These are phyloP conservation scores for Macrosiphum euphorbiae DNA, from an alignment of 2,888 invertebrate genomes.

Conservation along the genomic window DNA sequence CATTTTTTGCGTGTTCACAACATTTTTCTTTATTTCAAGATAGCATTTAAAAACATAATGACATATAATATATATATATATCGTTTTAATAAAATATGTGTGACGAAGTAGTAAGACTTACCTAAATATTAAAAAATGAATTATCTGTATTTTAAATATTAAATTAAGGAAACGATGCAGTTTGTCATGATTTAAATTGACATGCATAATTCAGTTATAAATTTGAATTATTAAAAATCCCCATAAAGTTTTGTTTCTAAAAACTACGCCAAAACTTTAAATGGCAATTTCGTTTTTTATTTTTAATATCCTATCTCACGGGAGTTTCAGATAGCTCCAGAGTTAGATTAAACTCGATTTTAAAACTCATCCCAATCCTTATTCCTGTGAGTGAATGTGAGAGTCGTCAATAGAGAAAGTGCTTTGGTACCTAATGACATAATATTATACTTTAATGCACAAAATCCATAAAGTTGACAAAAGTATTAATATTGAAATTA, in stretches of 20 bases:
- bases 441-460: not conserved
- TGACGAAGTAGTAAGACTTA: not conserved
- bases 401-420: not conserved
- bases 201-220: not conserved
- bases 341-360: constrained; percentile 12
- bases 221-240: not conserved
- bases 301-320: not conserved
- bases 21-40: not conserved
- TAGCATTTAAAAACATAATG: not conserved
- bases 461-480: constrained; percentile 1
- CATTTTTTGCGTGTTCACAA: not conserved
- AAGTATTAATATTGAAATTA: not conserved
- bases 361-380: not conserved
- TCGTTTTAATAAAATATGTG: not conserved
- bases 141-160: not conserved
- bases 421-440: not conserved
- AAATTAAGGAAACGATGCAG: not conserved
- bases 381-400: not conserved
- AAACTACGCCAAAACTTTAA: not conserved
- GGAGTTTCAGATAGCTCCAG: not conserved
- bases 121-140: not conserved
- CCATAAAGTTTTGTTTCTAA: not conserved
- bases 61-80: not conserved
- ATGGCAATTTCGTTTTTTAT: not conserved
- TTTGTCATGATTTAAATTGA: not conserved